phyloP scores from a whole-genome alignment of 2,113 vertebrate species.

The Toxostoma redivivum region DNA sequence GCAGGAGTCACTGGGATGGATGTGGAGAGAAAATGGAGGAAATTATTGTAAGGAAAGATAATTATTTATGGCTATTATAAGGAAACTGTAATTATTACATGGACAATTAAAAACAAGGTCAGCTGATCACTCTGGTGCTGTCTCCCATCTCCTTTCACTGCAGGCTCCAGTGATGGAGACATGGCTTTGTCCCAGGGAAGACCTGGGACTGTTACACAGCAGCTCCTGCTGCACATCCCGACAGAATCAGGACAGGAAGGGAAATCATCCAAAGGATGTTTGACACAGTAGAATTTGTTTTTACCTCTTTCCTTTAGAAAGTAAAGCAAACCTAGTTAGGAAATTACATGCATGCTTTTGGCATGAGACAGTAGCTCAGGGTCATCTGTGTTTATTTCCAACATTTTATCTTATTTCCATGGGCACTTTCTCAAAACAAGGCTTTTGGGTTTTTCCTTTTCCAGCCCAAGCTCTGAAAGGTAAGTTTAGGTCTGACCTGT shows the following conservation, averaged over 20 bases:
- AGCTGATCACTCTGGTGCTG: neutral
- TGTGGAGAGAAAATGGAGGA: neutral
- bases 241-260: slow-evolving; percentile 22
- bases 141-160: neutral
- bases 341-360: slow-evolving; percentile 30
- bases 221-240: neutral
- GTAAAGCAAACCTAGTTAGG: slow-evolving; percentile 30
- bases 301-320: slow-evolving; percentile 49
- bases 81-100: neutral
- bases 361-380: slow-evolving; percentile 31
- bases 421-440: neutral
- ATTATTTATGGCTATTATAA: neutral
- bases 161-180: neutral
- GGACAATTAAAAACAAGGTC: too few relatives aligned
- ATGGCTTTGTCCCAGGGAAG: neutral
- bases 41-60: neutral
- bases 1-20: neutral
- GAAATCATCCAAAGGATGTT: slow-evolving; percentile 14
- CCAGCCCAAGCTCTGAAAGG: neutral
- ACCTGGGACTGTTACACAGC: neutral
- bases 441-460: neutral
- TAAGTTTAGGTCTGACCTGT: neutral
- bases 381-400: slow-evolving; percentile 40
- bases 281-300: neutral
- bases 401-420: slow-evolving; percentile 32